Evolutionary conservation across 2,797 vertebrate species (phyloP), one percentile per base, ranked within the genome.

Genomic region (Rachycentron canadum): DNA sequence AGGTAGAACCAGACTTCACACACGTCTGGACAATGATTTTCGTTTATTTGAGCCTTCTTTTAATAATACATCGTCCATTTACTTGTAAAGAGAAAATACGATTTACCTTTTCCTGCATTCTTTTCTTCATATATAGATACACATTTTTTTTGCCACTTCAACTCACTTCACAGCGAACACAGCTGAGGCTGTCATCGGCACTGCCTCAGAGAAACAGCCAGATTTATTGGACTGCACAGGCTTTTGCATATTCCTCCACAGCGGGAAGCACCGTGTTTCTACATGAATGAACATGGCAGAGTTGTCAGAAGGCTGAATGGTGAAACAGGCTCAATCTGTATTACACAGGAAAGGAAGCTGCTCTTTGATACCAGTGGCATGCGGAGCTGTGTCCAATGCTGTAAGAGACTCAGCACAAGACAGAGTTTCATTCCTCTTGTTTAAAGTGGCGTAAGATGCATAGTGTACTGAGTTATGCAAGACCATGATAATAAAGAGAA

Each of bases 221-320:
- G 71, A 43, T 80, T 84, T 84, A 76, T 56, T 79, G 82, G 82
- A 43, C 81, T 63, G 82, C 32, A 36, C 77, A 52, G 76, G 78
- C 71, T 82, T 60, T 84, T 85, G 89, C 88, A 89, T 90, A 89
- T 87, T 86, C 78, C 78, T 79, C 81, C 86, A 88, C 88, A 78
- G 85, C 82, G 56, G 88, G 86, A 86, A 91, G 91, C 89, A 80
- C 90, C 88, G 47, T 89, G 90, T 93, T 90, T 92, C 88, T 86
- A 85, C 91, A 89, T 90, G 91, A 93, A 90, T 85, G 85, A 85
- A 91, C 91, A 87, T 83, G 87, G 91, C 88, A 84, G 84, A 89
- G 85, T 81, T 77, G 86, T 91, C 89, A 83, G 81, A 90, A 92
- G 89, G 91, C 89, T 88, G 91, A 80, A 82, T 73, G 85, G 87